Percentiles rank a stretch among this genome's conserved stretches.
phyloP scores from a whole-genome alignment of 2,797 vertebrate species.

The Sibirionetta formosa region DNA sequence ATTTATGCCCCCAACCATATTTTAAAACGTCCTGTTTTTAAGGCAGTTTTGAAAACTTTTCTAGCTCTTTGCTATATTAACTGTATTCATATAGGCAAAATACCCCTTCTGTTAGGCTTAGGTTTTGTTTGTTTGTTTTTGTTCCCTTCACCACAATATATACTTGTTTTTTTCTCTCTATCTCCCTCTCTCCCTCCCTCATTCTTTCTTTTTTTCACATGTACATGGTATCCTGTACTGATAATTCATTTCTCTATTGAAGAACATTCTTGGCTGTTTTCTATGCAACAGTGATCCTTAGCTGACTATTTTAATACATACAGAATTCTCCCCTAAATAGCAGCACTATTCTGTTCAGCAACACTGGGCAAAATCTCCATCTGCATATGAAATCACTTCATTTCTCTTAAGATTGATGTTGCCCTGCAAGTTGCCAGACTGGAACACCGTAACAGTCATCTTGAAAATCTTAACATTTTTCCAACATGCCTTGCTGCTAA shows the following conservation, averaged over 20 bases:
- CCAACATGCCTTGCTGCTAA: constrained; percentile 5
- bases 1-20: background rate
- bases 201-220: background rate
- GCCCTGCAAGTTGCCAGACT: constrained; percentile 49
- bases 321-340: constrained; percentile 30
- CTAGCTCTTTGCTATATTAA: background rate
- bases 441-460: constrained; percentile 46
- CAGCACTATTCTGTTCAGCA: constrained; percentile 9
- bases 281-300: constrained; percentile 43
- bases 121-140: background rate
- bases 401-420: constrained; percentile 62
- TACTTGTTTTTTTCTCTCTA: fast-evolving
- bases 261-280: constrained; percentile 10
- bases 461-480: constrained; percentile 51
- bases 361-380: constrained; percentile 49
- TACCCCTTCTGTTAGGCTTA: background rate
- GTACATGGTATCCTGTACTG: background rate
- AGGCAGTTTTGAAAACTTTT: background rate
- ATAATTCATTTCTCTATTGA: constrained; percentile 35
- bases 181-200: background rate
- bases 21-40: background rate
- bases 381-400: constrained; percentile 50
- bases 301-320: constrained; percentile 26
- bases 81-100: background rate
- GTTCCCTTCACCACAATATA: background rate